These are phyloP conservation scores for Tiliqua scincoides DNA, from an alignment of 2,113 vertebrate species.

Conservation along the genomic window DNA sequence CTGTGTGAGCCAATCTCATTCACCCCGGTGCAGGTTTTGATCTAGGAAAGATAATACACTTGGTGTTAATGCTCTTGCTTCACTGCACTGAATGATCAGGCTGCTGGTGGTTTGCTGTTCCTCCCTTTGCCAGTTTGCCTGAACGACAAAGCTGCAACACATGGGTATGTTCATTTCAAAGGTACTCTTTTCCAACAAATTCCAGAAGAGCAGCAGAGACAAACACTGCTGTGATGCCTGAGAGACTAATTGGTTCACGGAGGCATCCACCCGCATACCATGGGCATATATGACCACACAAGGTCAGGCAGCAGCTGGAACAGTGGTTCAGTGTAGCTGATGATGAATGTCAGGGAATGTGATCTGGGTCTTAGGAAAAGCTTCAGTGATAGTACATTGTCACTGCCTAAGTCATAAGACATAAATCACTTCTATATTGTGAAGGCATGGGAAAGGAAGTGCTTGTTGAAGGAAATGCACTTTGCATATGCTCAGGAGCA, in stretches of 20 bases:
- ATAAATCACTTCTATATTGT: not conserved
- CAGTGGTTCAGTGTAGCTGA: not conserved
- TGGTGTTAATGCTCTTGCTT: not conserved
- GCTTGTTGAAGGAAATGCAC: not conserved
- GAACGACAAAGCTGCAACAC: not conserved
- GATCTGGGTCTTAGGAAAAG: not conserved
- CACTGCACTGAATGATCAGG: accelerated
- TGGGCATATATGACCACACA: not conserved
- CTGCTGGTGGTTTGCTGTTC: not conserved
- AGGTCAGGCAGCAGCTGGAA: not conserved
- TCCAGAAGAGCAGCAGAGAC: not conserved
- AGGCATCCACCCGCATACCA: not conserved
- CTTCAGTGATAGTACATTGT: not conserved
- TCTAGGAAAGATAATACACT: not conserved
- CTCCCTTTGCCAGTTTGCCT: not conserved
- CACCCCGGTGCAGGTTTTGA: not conserved
- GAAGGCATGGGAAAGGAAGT: not conserved
- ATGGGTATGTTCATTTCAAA: not conserved
- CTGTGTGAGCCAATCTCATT: not conserved
- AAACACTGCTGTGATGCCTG: not conserved
- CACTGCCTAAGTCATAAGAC: too few species aligned
- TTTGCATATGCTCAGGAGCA: not conserved
- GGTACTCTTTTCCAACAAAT: not conserved
- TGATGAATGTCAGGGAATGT: not conserved
- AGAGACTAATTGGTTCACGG: not conserved